Percentiles rank a stretch among this genome's conserved stretches.
phyloP scores from a whole-genome alignment of 2,797 vertebrate genomes.

The Crenuchus spilurus region DNA sequence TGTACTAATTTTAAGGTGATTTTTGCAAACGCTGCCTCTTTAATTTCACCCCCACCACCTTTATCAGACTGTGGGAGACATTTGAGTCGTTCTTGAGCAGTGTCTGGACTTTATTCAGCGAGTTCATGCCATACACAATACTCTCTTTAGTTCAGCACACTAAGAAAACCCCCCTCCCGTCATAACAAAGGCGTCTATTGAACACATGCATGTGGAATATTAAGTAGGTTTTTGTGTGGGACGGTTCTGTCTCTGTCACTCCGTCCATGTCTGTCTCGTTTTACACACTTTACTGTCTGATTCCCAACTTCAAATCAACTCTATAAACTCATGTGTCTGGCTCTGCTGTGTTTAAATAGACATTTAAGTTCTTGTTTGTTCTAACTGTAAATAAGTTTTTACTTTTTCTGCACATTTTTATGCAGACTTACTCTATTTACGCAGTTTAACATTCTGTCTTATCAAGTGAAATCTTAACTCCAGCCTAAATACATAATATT shows the following conservation, averaged over 20 bases:
- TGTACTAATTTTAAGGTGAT: not conserved
- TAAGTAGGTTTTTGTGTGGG: constrained; percentile 77
- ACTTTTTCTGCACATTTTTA: no score
- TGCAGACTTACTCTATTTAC: no score
- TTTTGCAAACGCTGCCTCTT: not conserved
- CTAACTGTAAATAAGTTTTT: no score
- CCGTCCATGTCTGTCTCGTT: constrained; percentile 67
- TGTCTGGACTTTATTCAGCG: constrained; percentile 68
- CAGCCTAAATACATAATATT: no score
- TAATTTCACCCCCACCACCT: not conserved
- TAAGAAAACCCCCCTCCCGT: constrained; percentile 70
- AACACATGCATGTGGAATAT: constrained; percentile 80
- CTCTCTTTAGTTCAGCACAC: constrained; percentile 73
- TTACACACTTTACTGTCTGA: constrained; percentile 58
- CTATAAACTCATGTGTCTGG: constrained; percentile 22
- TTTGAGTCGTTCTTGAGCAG: constrained; percentile 49
- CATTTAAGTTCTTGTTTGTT: no score
- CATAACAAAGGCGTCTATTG: constrained; percentile 77
- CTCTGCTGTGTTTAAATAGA: not conserved
- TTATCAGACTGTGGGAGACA: not conserved
- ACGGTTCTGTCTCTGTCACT: constrained; percentile 67
- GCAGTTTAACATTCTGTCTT: no score
- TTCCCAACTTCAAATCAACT: constrained; percentile 65
- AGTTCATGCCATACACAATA: constrained; percentile 74
- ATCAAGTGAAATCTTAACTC: no score